These are phyloP conservation scores for Liasis olivaceus DNA, from an alignment of 2,797 vertebrate genomes.

Conservation along the genomic window DNA sequence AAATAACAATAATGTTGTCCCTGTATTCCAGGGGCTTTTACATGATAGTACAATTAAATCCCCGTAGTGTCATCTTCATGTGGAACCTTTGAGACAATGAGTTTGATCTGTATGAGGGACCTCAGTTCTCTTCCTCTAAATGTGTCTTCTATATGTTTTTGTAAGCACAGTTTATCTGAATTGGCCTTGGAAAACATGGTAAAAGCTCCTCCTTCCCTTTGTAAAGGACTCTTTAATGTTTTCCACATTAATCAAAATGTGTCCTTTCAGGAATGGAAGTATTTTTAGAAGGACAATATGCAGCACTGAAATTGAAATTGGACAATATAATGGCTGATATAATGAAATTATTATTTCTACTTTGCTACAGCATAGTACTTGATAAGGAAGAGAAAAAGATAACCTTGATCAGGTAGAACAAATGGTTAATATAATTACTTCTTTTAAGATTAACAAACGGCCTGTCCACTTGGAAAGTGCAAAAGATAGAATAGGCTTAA, in stretches of 20 bases:
- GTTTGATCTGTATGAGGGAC: background rate
- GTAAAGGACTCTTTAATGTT: background rate
- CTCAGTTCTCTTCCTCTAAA: background rate
- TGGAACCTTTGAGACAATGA: background rate
- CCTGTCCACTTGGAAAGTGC: background rate
- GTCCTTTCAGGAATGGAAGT: background rate
- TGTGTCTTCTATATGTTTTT: background rate
- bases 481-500: background rate
- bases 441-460: background rate
- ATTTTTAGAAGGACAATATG: background rate
- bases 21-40: background rate
- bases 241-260: background rate
- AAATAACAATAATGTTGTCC: background rate
- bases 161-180: background rate
- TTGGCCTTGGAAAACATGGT: background rate
- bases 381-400: background rate
- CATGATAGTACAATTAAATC: background rate
- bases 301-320: background rate
- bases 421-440: background rate
- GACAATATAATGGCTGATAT: background rate
- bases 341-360: background rate
- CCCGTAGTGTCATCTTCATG: background rate
- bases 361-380: background rate
- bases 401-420: background rate
- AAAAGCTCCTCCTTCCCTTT: background rate